These are phyloP conservation scores for Gonatopus flavifemur DNA, from an alignment of 1,140 invertebrate species.

Conservation along the genomic window DNA sequence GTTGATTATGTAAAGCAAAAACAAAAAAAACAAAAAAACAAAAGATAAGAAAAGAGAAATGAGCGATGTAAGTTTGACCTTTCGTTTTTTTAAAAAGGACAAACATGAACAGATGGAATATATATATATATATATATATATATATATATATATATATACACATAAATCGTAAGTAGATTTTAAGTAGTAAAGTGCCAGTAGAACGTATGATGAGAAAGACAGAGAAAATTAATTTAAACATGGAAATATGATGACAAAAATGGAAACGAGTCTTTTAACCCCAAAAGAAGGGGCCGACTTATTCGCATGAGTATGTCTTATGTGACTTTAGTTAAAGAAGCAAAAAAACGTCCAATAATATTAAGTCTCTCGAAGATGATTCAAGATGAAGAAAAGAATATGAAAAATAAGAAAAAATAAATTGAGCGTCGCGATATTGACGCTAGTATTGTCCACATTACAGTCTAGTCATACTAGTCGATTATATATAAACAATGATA, in stretches of 20 bases:
- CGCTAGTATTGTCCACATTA: conserved; percentile 53
- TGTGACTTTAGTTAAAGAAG: background rate
- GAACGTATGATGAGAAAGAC: conserved; percentile 36
- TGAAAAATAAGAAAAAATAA: conserved; percentile 8
- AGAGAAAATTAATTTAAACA: conserved; percentile 6
- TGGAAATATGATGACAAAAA: background rate
- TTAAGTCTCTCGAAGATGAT: conserved; percentile 47
- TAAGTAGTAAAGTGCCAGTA: conserved; percentile 61
- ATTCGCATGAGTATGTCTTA: background rate
- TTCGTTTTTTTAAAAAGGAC: background rate
- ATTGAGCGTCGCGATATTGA: conserved; percentile 45
- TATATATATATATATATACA: background rate
- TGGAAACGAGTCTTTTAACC: too few relatives aligned
- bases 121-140: background rate
- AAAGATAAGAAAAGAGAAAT: conserved; percentile 14
- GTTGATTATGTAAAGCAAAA: background rate
- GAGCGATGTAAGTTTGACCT: conserved; percentile 20
- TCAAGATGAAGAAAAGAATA: conserved; percentile 15
- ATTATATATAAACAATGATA: conserved; percentile 39
- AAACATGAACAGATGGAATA: too few relatives aligned
- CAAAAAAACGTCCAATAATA: conserved; percentile 58
- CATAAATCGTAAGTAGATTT: conserved; percentile 38
- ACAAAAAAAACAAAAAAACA: background rate
- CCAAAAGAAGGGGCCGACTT: too few relatives aligned
- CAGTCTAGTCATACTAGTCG: conserved; percentile 57